Percentiles rank a stretch among this genome's conserved stretches.
Evolutionary conservation across 2,888 invertebrate genomes (phyloP).

Genomic region (Trissonchulus sp.): DNA sequence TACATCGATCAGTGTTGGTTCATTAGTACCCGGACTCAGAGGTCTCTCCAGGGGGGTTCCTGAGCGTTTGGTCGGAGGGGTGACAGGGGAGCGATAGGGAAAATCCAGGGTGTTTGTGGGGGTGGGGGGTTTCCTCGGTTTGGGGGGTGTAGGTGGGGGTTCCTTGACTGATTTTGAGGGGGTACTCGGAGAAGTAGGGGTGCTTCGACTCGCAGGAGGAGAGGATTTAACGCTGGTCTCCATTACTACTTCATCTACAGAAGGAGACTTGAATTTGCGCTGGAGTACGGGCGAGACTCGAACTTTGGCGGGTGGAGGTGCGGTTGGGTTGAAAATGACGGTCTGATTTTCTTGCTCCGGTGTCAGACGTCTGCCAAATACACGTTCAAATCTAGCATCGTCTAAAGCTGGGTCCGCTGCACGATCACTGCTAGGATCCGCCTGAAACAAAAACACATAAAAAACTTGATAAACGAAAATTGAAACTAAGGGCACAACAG

Average conservation of each 20-base stretch:
- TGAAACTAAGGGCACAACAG: too few relatives aligned
- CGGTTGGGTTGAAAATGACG: background rate
- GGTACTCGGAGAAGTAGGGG: background rate
- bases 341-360: background rate
- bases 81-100: background rate
- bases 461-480: background rate
- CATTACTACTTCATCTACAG: background rate
- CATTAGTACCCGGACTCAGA: background rate
- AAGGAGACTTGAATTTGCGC: background rate
- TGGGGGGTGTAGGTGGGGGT: background rate
- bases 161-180: background rate
- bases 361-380: background rate
- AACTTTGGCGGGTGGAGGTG: background rate
- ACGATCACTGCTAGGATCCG: too few relatives aligned
- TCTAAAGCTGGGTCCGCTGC: background rate
- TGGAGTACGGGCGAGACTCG: background rate
- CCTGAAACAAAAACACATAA: background rate
- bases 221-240: background rate
- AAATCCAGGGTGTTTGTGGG: too few relatives aligned
- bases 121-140: background rate
- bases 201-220: too few relatives aligned
- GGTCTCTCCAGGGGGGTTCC: background rate
- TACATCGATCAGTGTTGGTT: slow-evolving; percentile 42
- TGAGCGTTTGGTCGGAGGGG: slow-evolving; percentile 39
- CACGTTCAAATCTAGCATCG: background rate